A percentile compares a stretch with the other conserved stretches of the same genome.
phyloP scores from a whole-genome alignment of 2,113 vertebrate species.

The Crotalus tigris region DNA sequence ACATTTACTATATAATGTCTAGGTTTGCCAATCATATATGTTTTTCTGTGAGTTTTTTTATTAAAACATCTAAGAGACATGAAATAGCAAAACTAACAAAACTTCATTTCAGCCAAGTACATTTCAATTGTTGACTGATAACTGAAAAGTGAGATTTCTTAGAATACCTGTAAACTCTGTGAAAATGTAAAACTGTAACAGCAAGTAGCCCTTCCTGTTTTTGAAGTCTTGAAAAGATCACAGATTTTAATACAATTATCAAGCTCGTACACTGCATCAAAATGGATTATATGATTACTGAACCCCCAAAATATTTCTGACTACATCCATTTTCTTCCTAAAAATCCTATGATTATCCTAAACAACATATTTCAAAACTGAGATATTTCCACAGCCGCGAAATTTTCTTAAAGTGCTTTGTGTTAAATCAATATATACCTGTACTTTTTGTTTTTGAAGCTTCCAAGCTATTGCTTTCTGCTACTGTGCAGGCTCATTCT shows the following conservation, averaged over 20 bases:
- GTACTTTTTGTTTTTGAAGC: neutral
- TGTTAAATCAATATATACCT: neutral
- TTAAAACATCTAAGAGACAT: neutral
- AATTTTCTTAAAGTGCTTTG: neutral
- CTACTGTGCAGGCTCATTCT: neutral
- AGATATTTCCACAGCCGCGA: neutral
- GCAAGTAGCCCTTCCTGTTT: neutral
- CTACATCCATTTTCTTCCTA: too few relatives aligned
- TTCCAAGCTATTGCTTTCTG: neutral
- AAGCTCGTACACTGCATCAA: neutral
- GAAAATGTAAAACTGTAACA: neutral
- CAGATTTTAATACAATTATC: neutral
- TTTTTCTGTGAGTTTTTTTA: neutral
- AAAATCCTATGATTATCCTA: neutral
- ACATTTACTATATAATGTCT: neutral
- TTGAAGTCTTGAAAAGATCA: neutral
- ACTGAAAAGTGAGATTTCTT: neutral
- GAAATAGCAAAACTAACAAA: neutral
- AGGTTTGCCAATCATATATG: neutral
- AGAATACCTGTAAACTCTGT: neutral
- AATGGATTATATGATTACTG: neutral
- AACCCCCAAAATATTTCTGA: neutral
- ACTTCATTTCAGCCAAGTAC: neutral
- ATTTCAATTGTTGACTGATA: neutral
- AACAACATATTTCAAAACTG: neutral